Evolutionary conservation across 2,113 vertebrate genomes (phyloP).

Genomic region (Emydura subglobosa): DNA sequence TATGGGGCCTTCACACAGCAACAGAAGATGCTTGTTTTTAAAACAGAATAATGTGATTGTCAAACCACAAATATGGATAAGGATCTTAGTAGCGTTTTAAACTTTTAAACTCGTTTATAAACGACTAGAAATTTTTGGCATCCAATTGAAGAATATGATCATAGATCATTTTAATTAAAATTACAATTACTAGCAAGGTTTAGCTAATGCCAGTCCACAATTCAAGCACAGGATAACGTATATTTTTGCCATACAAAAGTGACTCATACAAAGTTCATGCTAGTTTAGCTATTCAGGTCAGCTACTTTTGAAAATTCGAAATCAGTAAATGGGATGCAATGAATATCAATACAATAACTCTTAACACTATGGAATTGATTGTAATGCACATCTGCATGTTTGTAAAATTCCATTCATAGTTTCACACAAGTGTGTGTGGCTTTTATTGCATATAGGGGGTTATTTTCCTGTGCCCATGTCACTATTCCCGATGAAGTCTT

Average conservation of each 20-base stretch:
- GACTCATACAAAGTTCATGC: neutral
- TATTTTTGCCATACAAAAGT: neutral
- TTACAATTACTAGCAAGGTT: neutral
- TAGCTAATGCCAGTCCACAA: neutral
- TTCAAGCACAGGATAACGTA: accelerated
- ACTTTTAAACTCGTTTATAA: neutral
- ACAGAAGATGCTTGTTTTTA: neutral
- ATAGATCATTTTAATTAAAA: slow-evolving; percentile 32
- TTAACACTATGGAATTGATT: neutral
- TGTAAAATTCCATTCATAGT: neutral
- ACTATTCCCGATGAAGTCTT: neutral
- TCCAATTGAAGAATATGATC: neutral
- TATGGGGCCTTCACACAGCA: neutral
- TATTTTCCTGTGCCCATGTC: slow-evolving; percentile 28
- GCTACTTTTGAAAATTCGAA: slow-evolving; percentile 29
- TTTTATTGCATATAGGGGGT: neutral
- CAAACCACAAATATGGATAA: neutral
- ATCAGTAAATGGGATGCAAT: slow-evolving; percentile 7
- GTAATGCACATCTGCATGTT: accelerated
- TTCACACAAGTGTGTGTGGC: accelerated
- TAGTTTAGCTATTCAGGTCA: neutral
- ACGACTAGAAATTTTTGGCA: neutral
- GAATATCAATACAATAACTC: neutral
- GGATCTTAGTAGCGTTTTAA: neutral
- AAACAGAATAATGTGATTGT: neutral